Conservation (phyloP, 1,140 invertebrate genomes). For the Leptopilina boulardi region DNA sequence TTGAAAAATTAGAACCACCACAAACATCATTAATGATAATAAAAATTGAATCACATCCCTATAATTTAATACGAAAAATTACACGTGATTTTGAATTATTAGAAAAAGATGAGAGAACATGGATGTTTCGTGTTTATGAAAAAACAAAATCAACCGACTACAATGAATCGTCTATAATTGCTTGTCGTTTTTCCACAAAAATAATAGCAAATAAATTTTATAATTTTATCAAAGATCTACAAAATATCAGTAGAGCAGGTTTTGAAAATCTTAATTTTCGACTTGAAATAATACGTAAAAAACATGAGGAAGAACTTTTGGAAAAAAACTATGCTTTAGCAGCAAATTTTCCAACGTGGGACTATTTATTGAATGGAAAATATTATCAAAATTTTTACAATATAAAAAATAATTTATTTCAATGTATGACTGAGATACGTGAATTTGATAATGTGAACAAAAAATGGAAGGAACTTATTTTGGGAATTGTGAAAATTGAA, state of each 20-base stretch:
- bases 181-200: not conserved
- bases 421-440: not conserved
- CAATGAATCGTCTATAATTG: not conserved
- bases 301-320: not conserved
- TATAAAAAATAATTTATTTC: not conserved
- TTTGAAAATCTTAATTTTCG: constrained; percentile 13
- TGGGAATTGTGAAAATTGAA: not conserved
- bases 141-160: not conserved
- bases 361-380: not conserved
- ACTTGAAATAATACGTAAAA: not conserved
- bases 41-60: not conserved
- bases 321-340: not conserved
- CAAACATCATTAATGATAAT: not conserved
- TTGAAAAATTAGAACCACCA: not conserved
- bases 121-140: not conserved
- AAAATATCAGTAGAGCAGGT: not conserved
- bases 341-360: not conserved
- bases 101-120: not conserved
- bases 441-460: not conserved
- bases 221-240: not conserved
- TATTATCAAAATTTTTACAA: constrained; percentile 1
- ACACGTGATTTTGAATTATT: constrained; percentile 11
- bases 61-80: constrained; percentile 4
- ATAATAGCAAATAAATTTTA: not conserved
- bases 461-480: not conserved